These are phyloP conservation scores for Petrocephalus zakoni DNA, from an alignment of 2,113 vertebrate species.

Conservation along the genomic window DNA sequence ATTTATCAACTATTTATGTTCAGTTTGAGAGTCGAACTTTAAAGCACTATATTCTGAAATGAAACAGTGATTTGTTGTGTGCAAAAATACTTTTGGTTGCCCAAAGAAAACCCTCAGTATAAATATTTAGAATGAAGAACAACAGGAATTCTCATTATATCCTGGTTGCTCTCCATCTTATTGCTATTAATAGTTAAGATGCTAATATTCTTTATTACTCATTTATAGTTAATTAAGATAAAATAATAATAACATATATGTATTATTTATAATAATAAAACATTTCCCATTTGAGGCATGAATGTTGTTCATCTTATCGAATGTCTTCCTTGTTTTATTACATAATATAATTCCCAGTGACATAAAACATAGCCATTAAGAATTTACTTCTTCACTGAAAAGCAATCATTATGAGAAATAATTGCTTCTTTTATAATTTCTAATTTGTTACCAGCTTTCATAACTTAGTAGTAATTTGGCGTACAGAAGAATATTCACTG, in stretches of 20 bases:
- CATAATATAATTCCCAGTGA: neutral
- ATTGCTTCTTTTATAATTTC: neutral
- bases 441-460: neutral
- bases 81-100: neutral
- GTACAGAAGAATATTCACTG: neutral
- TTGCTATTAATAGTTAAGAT: neutral
- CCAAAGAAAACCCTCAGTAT: neutral
- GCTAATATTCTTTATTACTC: neutral
- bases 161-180: neutral
- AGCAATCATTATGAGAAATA: neutral
- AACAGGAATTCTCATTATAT: neutral
- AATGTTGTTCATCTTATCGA: neutral
- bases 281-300: neutral
- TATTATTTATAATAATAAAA: neutral
- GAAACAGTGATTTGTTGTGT: neutral
- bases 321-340: neutral
- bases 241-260: neutral
- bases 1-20: neutral
- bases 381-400: neutral
- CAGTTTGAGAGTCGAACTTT: neutral
- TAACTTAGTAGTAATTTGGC: neutral
- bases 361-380: neutral
- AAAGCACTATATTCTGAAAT: neutral
- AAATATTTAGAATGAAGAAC: neutral
- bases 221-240: neutral